Conservation (phyloP, 1,140 invertebrate species). For the Leptoteleia sp. region DNA sequence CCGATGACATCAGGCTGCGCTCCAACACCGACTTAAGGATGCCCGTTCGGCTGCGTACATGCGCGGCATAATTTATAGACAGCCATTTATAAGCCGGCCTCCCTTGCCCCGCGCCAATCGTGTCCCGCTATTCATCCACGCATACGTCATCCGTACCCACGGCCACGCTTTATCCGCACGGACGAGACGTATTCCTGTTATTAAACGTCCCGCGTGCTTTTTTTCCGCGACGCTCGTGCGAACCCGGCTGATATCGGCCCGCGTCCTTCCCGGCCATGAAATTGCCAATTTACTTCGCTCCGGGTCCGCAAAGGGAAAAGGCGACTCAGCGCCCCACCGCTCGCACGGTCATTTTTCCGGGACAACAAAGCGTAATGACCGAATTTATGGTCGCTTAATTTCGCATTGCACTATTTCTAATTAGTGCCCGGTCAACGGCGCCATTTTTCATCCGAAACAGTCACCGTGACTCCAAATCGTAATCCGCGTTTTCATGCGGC, state of each 20-base stretch:
- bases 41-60: conserved; percentile 68
- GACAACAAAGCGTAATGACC: conserved; percentile 8
- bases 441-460: conserved; percentile 22
- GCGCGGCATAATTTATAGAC: conserved; percentile 72
- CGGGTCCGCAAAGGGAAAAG: conserved; percentile 30
- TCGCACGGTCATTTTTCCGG: conserved; percentile 1
- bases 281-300: conserved; percentile 71
- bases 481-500: conserved; percentile 43
- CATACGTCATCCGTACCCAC: conserved; percentile 26
- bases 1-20: conserved; percentile 63
- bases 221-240: conserved; percentile 52
- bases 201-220: conserved; percentile 68
- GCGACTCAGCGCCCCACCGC: background rate
- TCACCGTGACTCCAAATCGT: conserved; percentile 24
- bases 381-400: conserved; percentile 21
- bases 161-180: conserved; percentile 35
- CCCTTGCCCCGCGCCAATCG: conserved; percentile 28
- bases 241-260: conserved; percentile 46
- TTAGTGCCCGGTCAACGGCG: conserved; percentile 2
- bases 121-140: conserved; percentile 33
- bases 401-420: conserved; percentile 38
- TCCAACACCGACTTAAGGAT: conserved; percentile 62
- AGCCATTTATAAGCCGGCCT: conserved; percentile 70
- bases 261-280: conserved; percentile 68
- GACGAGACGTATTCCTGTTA: conserved; percentile 63